Evolutionary conservation across 1,140 invertebrate species (phyloP), one percentile per base, ranked within the genome.

Genomic region (Polypedilum vanderplanki): DNA sequence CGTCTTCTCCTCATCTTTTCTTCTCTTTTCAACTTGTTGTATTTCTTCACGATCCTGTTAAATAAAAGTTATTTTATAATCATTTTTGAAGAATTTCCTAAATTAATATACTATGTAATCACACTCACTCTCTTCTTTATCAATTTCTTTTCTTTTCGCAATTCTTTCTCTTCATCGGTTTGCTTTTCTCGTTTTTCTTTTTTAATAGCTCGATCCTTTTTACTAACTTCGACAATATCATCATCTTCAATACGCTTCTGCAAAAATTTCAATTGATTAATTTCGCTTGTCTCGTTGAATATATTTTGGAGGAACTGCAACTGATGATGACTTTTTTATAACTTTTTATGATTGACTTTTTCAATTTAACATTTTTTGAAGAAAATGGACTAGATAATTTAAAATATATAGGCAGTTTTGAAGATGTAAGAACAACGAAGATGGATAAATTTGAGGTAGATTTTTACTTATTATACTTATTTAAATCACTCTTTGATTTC

Each of bases 171-270:
- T 18, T 70, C 65, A 10, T 70, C 65, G 0, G 65, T 70, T 70
- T 70, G 65, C 17, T 70, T 70, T 70, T 70, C 65, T 8, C 65
- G 65, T 4, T 70, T 70, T 70, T 70, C 65, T 22, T 70, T 70
- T 70, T 70, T 70, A 9, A 70, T 12, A 8, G 65, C 20, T 70
- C 65, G 17, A 18, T 70, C 65, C 18, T 70, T 70, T 70, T 70
- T 70, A 57, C 10, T 57, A 70, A 70, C 65, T 70, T 70, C 65
- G 5, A 70, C 18, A 20, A 70, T 22, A 18, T 70, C 65, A 20
- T 70, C 65, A 7, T 57, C 46, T 20, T 70, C 65, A 20, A 20
- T 18, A 22, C 17, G 17, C 18, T 70, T 70, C 65, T 70, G 65
- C 65, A 70, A 70, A 70, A 22, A 70, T 70, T n/a, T 70, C 46